Base-by-base conservation (phyloP, 2,113 vertebrate genomes). In the Xiphophorus hellerii region DNA sequence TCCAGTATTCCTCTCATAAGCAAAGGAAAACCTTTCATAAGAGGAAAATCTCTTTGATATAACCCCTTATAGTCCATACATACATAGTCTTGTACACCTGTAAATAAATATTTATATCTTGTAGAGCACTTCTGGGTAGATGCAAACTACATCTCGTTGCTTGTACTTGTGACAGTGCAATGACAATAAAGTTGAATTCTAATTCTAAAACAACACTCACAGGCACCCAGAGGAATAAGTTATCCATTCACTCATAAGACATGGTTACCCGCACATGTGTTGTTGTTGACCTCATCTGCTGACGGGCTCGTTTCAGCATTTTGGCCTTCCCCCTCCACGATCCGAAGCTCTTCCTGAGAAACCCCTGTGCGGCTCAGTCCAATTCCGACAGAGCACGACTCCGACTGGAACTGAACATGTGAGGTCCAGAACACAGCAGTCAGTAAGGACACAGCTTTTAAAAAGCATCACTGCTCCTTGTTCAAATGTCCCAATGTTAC, bases 281-380 rank as follows among this genome's bases (percentile, higher is more conserved):
- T 99, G 91, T 99, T 99, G 95, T 99, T 99, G 90, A 99, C 97
- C 72, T 99, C 98, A 0, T 99, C 98, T 0, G 97, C 97, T 0
- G 97, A 97, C 0, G 96, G 96, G 0, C 93, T 95, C 1, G 92
- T 48, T 0, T 98, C 97, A 3, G 94, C 74, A 0, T 93, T 95
- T 85, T 98, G 97, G 0, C 97, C 98, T 84, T 99, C 96, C 1
- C 97, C 97, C 79, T 99, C 98, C 0, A 99, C 97, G 0, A 99
- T 95, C 39, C 98, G 96, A 69, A 99, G 94, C 89, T 99, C 98
- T 73, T 99, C 98, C 90, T 98, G 97, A 27, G 97, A 99, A 10
- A 95, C 93, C 30, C 96, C 97, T 0, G 95, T 94, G 60, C 93
- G 95, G 60, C 97, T 97, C 93, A 98, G 94, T 31, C 95, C 96